Conservation (phyloP, 2,888 invertebrate species). For the Nineta flava region DNA sequence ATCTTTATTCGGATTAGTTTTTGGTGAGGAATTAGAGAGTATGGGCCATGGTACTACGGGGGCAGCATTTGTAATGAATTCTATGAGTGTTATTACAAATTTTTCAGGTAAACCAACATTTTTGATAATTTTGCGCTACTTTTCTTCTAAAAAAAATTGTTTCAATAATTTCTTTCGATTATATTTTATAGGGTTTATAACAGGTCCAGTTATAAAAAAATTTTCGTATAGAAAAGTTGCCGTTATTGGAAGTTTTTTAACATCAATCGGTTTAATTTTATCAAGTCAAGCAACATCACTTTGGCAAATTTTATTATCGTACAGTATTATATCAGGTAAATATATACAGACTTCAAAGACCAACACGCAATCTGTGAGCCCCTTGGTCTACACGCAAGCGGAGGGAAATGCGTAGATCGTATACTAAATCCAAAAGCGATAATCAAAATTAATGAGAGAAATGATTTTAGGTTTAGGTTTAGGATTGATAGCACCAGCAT, state of each 20-base stretch:
- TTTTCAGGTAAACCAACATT: slow-evolving; percentile 28
- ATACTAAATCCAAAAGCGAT: neutral
- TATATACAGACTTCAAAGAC: neutral
- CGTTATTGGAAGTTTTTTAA: slow-evolving; percentile 33
- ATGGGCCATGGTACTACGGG: slow-evolving; percentile 50
- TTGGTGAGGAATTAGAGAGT: slow-evolving; percentile 43
- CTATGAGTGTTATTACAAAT: slow-evolving; percentile 46
- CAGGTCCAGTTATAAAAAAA: slow-evolving; percentile 46
- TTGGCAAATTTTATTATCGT: slow-evolving; percentile 36
- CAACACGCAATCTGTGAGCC: too few species aligned
- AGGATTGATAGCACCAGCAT: slow-evolving; percentile 53
- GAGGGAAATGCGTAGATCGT: neutral
- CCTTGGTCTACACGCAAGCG: too few species aligned
- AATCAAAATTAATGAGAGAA: neutral
- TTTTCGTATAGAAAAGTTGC: slow-evolving; percentile 38
- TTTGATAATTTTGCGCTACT: neutral
- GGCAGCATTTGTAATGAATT: slow-evolving; percentile 48
- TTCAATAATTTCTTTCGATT: neutral
- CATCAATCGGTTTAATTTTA: slow-evolving; percentile 33
- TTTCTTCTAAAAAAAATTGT: neutral
- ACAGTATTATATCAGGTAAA: slow-evolving; percentile 35
- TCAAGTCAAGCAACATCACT: slow-evolving; percentile 35
- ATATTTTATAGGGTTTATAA: slow-evolving; percentile 39
- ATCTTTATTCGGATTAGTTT: slow-evolving; percentile 52
- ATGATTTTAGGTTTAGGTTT: slow-evolving; percentile 40